phyloP scores from a whole-genome alignment of 2,113 vertebrate species.

The Chaetops frenatus region DNA sequence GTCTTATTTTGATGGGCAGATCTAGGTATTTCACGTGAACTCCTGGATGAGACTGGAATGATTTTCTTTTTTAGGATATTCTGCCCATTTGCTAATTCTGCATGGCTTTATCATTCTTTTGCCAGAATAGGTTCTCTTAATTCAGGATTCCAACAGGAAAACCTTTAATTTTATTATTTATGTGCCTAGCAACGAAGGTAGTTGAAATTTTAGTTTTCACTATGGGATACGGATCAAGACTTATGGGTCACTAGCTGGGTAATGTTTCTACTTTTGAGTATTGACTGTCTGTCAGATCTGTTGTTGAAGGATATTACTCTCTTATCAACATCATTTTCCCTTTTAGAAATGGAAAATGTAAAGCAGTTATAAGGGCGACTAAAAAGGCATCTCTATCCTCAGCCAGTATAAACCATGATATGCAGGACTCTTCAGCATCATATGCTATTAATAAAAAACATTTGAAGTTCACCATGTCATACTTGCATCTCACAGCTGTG shows the following conservation, averaged over 20 bases:
- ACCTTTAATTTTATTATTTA: background rate
- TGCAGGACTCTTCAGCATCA: background rate
- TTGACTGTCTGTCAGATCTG: background rate
- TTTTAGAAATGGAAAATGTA: background rate
- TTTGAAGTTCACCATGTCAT: background rate
- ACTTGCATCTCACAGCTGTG: background rate
- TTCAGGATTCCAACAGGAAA: background rate
- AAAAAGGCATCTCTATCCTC: background rate
- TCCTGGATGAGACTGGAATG: background rate
- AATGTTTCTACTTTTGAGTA: background rate
- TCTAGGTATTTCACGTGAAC: background rate
- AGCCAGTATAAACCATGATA: background rate
- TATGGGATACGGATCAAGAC: background rate
- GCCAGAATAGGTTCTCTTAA: background rate
- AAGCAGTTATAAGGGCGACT: background rate
- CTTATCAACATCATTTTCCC: background rate
- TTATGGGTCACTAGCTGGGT: background rate
- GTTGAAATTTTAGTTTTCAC: background rate
- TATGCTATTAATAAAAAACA: background rate
- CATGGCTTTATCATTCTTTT: background rate
- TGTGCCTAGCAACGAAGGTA: background rate
- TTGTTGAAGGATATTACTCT: background rate
- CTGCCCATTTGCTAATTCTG: background rate
- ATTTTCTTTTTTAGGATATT: background rate
- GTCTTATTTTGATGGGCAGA: background rate